Conservation (phyloP, 2,797 vertebrate genomes). For the Perdix hodgsoniae region DNA sequence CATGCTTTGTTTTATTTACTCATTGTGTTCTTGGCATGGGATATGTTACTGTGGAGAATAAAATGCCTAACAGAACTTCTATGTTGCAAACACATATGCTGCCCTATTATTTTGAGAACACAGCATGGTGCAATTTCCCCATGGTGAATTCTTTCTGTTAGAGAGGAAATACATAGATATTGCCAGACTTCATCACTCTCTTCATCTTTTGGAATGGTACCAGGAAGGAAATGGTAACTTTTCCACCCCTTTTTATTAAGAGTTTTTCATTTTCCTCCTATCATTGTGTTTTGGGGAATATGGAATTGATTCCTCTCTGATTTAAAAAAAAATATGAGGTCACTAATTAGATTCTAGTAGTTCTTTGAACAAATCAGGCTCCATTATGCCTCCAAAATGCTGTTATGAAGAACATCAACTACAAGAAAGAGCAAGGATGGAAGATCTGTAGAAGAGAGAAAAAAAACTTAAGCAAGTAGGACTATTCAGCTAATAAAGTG, state of each 20-base stretch:
- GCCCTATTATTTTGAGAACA: background rate
- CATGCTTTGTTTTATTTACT: slow-evolving; percentile 9
- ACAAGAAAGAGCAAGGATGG: background rate
- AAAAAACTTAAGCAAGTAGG: background rate
- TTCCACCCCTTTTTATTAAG: background rate
- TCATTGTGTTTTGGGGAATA: background rate
- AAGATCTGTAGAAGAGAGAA: background rate
- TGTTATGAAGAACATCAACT: background rate
- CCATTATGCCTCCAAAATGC: background rate
- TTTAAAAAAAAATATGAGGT: background rate
- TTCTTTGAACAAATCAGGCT: background rate
- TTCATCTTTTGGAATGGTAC: background rate
- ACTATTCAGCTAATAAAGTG: background rate
- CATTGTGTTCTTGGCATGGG: background rate
- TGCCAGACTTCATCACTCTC: background rate
- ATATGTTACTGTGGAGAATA: background rate
- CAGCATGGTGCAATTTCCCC: background rate
- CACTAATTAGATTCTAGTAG: background rate
- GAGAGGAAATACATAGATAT: background rate
- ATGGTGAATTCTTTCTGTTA: background rate
- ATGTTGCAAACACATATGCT: background rate
- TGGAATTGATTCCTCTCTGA: background rate
- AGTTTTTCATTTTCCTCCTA: background rate
- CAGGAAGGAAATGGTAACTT: background rate
- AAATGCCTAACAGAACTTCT: background rate